These are phyloP conservation scores for Urosaurus nigricauda DNA, from an alignment of 2,797 vertebrate species.

Conservation along the genomic window DNA sequence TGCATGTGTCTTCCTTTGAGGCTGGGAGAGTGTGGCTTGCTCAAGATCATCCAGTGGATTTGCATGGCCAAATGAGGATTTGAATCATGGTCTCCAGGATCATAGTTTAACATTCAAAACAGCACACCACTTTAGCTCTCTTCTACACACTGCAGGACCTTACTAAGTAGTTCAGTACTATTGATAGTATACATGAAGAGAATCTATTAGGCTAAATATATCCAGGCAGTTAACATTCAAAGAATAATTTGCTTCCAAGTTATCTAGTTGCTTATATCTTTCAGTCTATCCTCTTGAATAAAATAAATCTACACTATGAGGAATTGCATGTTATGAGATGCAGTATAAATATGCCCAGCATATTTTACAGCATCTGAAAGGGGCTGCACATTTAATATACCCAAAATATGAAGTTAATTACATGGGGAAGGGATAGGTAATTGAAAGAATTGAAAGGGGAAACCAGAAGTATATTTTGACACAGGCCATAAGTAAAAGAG, in stretches of 20 bases:
- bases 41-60: too few relatives aligned
- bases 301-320: background rate
- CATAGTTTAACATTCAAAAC: too few relatives aligned
- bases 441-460: slow-evolving; percentile 57
- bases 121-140: too few relatives aligned
- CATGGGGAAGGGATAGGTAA: slow-evolving; percentile 52
- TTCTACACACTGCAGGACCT: too few relatives aligned
- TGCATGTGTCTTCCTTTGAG: too few relatives aligned
- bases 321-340: background rate
- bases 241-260: background rate
- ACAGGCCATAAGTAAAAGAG: slow-evolving; percentile 61
- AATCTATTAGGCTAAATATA: background rate
- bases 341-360: background rate
- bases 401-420: slow-evolving; percentile 61
- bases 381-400: slow-evolving; percentile 56
- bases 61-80: too few relatives aligned
- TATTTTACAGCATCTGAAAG: slow-evolving; percentile 32
- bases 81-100: too few relatives aligned
- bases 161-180: too few relatives aligned
- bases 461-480: slow-evolving; percentile 62
- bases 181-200: too few relatives aligned
- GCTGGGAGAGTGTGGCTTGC: too few relatives aligned
- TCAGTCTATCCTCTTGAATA: background rate
- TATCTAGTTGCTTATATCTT: background rate
- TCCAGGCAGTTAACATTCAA: background rate